Conservation (phyloP, 2,113 vertebrate species). For the Rousettus leschenaultii region DNA sequence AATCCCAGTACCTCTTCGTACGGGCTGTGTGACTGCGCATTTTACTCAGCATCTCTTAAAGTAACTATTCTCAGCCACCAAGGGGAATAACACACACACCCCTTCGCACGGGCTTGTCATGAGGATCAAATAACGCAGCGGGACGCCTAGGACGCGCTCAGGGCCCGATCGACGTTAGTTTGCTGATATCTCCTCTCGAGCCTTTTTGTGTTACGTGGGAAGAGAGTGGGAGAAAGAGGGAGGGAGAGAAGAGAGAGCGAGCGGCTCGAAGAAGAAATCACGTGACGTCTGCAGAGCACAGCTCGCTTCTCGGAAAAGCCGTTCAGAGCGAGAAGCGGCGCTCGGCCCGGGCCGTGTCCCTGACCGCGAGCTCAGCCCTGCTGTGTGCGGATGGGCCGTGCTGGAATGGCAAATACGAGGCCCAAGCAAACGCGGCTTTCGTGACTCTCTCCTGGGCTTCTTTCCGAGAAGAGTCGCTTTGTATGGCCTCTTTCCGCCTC, state of each 20-base stretch:
- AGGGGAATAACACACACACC: rapidly evolving
- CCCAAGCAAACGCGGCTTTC: slow-evolving; percentile 3
- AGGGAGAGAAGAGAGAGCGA: neutral
- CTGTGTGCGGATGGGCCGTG: slow-evolving; percentile 29
- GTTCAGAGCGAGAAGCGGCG: neutral
- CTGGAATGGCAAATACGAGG: slow-evolving; percentile 58
- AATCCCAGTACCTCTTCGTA: neutral
- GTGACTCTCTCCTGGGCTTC: neutral
- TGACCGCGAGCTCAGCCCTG: neutral
- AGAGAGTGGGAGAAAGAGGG: neutral
- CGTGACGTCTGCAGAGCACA: neutral
- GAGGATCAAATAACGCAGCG: neutral
- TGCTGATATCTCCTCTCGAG: neutral
- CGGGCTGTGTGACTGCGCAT: neutral
- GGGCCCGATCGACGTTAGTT: neutral
- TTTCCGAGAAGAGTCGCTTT: slow-evolving; percentile 39
- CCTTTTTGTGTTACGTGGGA: neutral
- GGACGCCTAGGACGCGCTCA: neutral
- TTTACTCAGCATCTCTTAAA: neutral
- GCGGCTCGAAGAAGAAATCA: neutral
- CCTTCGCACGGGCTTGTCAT: neutral
- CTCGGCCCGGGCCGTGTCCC: slow-evolving; percentile 9
- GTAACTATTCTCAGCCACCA: neutral
- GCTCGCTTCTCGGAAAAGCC: neutral
- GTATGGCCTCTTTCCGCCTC: neutral